Conservation (phyloP, 2,888 invertebrate genomes). For the Biston betularia region DNA sequence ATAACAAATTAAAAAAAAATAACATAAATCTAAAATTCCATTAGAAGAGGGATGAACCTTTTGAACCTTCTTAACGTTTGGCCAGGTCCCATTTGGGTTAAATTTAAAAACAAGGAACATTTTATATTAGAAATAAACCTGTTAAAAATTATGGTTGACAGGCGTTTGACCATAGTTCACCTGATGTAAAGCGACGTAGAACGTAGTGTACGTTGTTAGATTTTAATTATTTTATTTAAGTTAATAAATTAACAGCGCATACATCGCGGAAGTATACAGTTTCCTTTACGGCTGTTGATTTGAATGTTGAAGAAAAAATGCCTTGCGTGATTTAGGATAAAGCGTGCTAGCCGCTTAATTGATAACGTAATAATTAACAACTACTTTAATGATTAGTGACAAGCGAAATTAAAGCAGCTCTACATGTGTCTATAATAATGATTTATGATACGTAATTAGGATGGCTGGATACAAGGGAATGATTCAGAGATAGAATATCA, state of each 20-base stretch:
- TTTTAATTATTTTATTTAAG: too few species aligned
- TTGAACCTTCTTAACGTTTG: too few species aligned
- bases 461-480: conserved; percentile 1
- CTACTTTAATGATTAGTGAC: conserved; percentile 47
- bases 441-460: conserved; percentile 25
- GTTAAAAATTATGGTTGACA: too few species aligned
- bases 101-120: too few species aligned
- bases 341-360: conserved; percentile 16
- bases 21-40: too few species aligned
- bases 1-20: too few species aligned
- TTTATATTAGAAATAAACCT: too few species aligned
- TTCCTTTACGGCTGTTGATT: conserved; percentile 13
- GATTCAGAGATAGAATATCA: not conserved
- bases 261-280: conserved; percentile 11
- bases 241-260: not conserved
- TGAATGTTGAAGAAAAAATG: conserved; percentile 23
- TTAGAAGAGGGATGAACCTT: too few species aligned
- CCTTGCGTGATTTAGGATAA: conserved; percentile 32
- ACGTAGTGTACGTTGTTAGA: too few species aligned
- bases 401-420: conserved; percentile 32
- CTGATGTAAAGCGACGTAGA: too few species aligned
- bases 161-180: too few species aligned
- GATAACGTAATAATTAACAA: conserved; percentile 42
- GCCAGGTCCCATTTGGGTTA: too few species aligned
- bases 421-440: conserved; percentile 28